Conservation (phyloP, 2,797 vertebrate genomes). For the Smutsia temminckii region DNA sequence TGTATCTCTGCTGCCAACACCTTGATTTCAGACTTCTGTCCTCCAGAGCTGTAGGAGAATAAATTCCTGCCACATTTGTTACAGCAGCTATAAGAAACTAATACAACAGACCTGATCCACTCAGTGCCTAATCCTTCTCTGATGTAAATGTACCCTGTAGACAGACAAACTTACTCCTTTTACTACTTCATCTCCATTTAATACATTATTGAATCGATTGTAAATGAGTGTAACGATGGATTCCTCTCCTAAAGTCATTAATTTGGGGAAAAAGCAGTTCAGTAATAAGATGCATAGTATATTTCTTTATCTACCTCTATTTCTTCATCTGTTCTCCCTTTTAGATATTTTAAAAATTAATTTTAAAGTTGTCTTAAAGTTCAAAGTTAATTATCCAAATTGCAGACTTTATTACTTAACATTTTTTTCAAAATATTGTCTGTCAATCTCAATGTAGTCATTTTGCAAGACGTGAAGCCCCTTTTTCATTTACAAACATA, state of each 20-base stretch:
- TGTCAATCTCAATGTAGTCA: slow-evolving; percentile 53
- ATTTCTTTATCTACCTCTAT: background rate
- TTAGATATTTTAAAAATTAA: slow-evolving; percentile 23
- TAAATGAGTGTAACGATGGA: background rate
- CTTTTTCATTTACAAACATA: background rate
- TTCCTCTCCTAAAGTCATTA: background rate
- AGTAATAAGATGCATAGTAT: background rate
- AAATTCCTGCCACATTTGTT: background rate
- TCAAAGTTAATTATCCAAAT: slow-evolving; percentile 10
- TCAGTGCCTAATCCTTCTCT: background rate
- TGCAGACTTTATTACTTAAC: background rate
- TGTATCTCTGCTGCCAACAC: too few species aligned
- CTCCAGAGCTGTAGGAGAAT: background rate
- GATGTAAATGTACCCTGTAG: background rate
- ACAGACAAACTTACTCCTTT: background rate
- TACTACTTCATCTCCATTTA: background rate
- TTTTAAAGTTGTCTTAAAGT: slow-evolving; percentile 23
- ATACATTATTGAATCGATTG: background rate
- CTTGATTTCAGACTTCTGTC: background rate
- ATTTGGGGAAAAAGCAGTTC: background rate
- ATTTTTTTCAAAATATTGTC: background rate
- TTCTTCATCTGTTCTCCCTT: background rate
- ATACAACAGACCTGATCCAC: background rate
- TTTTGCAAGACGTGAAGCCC: background rate
- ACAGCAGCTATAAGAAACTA: background rate